These are phyloP conservation scores for Sebastes jordani DNA, from an alignment of 2,797 vertebrate genomes.

Conservation along the genomic window DNA sequence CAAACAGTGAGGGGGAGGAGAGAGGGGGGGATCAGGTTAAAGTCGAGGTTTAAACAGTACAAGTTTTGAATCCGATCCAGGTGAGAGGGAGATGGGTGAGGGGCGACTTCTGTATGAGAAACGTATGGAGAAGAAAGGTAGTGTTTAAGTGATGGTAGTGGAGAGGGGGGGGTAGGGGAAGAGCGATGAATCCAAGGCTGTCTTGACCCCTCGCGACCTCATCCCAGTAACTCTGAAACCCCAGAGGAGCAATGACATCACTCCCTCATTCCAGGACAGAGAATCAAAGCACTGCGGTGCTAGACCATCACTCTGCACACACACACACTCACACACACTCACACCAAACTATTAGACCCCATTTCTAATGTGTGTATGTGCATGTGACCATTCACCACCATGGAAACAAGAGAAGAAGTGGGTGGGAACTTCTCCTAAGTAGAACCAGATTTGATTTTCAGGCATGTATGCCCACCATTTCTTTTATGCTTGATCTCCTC, in stretches of 20 bases:
- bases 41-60: constrained; percentile 51
- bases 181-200: constrained; percentile 69
- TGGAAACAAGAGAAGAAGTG: constrained; percentile 73
- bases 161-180: not conserved
- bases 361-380: constrained; percentile 63
- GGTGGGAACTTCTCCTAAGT: constrained; percentile 71
- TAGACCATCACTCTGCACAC: constrained; percentile 41
- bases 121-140: constrained; percentile 63
- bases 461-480: constrained; percentile 49
- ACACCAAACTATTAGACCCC: constrained; percentile 54
- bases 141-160: constrained; percentile 56
- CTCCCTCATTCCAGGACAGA: constrained; percentile 66
- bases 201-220: constrained; percentile 71
- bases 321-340: not conserved
- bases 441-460: constrained; percentile 77
- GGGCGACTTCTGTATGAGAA: constrained; percentile 57
- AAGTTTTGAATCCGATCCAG: constrained; percentile 75
- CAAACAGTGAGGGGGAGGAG: not conserved
- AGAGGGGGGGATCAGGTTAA: constrained; percentile 22
- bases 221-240: constrained; percentile 75
- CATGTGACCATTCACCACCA: constrained; percentile 62
- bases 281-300: constrained; percentile 69
- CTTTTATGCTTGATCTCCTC: constrained; percentile 54
- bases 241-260: constrained; percentile 79
- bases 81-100: constrained; percentile 57